phyloP scores from a whole-genome alignment of 2,888 invertebrate genomes.

The Anoplius nigerrimus region DNA sequence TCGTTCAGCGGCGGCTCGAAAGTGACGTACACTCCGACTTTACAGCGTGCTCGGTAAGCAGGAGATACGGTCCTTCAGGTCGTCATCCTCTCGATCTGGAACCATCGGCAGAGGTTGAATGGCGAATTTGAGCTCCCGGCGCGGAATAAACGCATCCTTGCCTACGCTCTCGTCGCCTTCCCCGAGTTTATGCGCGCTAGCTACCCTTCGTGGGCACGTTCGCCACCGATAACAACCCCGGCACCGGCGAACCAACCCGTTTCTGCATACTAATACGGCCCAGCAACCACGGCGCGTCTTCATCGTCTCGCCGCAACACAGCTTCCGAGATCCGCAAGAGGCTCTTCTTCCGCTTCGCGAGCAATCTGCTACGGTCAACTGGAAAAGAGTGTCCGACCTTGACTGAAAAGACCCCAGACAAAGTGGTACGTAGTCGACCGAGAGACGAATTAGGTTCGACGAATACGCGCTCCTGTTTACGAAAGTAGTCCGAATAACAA shows the following conservation, averaged over 20 bases:
- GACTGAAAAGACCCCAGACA: no score
- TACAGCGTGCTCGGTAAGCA: no score
- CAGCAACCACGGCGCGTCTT: conserved; percentile 26
- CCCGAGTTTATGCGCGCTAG: not conserved
- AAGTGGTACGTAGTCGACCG: no score
- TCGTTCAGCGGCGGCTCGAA: no score
- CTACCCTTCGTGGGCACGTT: conserved; percentile 4
- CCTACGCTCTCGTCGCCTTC: not conserved
- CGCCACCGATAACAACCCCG: conserved; percentile 1
- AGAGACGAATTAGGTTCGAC: no score
- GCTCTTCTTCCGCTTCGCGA: no score
- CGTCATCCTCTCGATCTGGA: not conserved
- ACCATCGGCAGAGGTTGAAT: conserved; percentile 3
- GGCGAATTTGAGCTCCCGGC: conserved; percentile 2
- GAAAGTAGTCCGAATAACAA: no score
- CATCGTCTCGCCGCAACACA: conserved; percentile 13
- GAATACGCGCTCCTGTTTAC: no score
- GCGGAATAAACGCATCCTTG: conserved; percentile 7
- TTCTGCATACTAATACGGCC: conserved; percentile 41
- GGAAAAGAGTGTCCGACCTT: no score
- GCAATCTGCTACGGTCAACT: no score
- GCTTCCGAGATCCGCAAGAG: not conserved
- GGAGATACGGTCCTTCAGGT: no score
- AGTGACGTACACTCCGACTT: no score
- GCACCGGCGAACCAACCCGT: conserved; percentile 10